Evolutionary conservation across 2,888 invertebrate species (phyloP).

Genomic region (Lasioglossum pauxillum): DNA sequence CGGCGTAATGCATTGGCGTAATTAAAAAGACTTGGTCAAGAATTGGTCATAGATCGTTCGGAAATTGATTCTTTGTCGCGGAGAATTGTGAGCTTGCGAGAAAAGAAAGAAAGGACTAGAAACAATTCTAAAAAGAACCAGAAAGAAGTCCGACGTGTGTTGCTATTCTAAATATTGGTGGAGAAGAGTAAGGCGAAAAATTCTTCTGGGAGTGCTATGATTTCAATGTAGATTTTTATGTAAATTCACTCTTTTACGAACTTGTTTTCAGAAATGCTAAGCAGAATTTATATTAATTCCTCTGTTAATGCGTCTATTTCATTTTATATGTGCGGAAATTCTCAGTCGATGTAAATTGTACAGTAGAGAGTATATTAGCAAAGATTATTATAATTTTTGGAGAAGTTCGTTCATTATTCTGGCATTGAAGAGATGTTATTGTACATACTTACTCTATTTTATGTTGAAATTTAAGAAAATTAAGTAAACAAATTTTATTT

Average conservation of each 20-base stretch:
- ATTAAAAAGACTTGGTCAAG: background rate
- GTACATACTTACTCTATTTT: too few relatives aligned
- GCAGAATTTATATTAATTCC: background rate
- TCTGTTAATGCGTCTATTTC: background rate
- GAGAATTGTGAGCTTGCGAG: background rate
- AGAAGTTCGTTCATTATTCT: too few relatives aligned
- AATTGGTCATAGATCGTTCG: background rate
- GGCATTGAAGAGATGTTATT: too few relatives aligned
- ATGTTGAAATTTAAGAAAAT: too few relatives aligned
- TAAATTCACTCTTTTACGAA: background rate
- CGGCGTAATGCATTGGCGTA: background rate
- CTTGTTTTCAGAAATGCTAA: background rate
- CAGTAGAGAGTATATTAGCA: background rate
- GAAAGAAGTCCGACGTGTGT: background rate
- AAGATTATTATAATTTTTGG: too few relatives aligned
- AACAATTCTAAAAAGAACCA: too few relatives aligned
- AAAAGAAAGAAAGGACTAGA: too few relatives aligned
- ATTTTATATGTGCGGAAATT: too few relatives aligned
- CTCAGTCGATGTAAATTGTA: too few relatives aligned
- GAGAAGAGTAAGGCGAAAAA: background rate
- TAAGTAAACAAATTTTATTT: too few relatives aligned
- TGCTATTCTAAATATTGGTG: background rate
- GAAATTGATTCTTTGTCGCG: background rate
- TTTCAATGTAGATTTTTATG: background rate
- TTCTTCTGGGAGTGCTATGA: background rate